Evolutionary conservation across 2,113 vertebrate genomes (phyloP).

Genomic region (Amia ocellicauda): DNA sequence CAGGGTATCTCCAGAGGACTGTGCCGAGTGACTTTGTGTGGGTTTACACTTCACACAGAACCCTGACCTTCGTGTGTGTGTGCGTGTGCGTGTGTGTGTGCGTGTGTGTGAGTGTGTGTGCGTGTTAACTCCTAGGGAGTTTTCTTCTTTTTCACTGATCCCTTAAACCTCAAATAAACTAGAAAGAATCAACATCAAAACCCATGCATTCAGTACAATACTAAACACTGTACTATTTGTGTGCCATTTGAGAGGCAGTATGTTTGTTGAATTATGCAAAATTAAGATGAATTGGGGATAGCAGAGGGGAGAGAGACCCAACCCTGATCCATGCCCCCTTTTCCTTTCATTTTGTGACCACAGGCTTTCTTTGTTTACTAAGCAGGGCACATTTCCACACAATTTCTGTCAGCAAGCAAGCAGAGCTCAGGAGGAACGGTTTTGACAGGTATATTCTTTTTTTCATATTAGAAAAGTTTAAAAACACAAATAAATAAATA

Average conservation of each 20-base stretch:
- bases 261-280: too few species aligned
- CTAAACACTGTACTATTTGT: slow-evolving; percentile 11
- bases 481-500: not conserved
- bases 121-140: not conserved
- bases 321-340: too few species aligned
- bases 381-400: not conserved
- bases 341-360: too few species aligned
- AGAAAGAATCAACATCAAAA: too few species aligned
- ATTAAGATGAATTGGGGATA: too few species aligned
- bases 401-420: not conserved
- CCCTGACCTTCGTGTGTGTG: slow-evolving; percentile 19
- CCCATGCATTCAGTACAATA: slow-evolving; percentile 40
- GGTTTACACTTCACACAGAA: too few species aligned
- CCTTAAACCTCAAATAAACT: too few species aligned
- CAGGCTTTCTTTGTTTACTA: not conserved
- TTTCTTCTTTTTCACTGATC: too few species aligned
- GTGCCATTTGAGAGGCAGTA: too few species aligned
- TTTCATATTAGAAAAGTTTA: not conserved
- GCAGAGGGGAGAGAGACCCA: too few species aligned
- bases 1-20: too few species aligned
- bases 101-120: not conserved
- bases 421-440: not conserved
- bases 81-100: not conserved
- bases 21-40: too few species aligned
- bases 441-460: not conserved